These are phyloP conservation scores for Drosophila buzzatii DNA, from an alignment of 2,888 invertebrate genomes.

Conservation along the genomic window DNA sequence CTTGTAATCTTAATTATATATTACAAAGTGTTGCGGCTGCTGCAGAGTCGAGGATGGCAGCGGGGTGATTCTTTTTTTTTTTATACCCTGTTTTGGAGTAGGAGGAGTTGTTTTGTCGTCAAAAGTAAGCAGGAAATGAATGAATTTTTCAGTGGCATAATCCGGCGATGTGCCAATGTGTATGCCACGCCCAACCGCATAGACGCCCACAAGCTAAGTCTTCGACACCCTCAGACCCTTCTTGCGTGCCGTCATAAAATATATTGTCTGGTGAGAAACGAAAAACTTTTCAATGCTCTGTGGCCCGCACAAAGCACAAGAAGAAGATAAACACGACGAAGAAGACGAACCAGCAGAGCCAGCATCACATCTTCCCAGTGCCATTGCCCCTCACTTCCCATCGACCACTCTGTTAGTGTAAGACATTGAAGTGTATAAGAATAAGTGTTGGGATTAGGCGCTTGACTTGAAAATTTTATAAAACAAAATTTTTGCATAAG, in stretches of 20 bases:
- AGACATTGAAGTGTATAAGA: slow-evolving; percentile 80
- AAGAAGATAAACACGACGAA: not conserved
- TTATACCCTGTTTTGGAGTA: slow-evolving; percentile 3
- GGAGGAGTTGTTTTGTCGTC: slow-evolving; percentile 48
- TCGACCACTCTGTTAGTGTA: slow-evolving; percentile 56
- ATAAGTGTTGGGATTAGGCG: slow-evolving; percentile 81
- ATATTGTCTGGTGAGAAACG: slow-evolving; percentile 80
- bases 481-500: slow-evolving; percentile 81
- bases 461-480: slow-evolving; percentile 81
- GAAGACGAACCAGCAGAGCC: slow-evolving; percentile 42
- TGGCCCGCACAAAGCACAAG: slow-evolving; percentile 6
- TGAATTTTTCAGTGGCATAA: slow-evolving; percentile 80
- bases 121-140: slow-evolving; percentile 76
- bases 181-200: slow-evolving; percentile 56
- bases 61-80: not conserved
- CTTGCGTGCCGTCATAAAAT: slow-evolving; percentile 65
- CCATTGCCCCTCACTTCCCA: slow-evolving; percentile 1
- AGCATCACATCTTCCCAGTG: slow-evolving; percentile 3
- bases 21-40: slow-evolving; percentile 73
- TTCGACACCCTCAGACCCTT: not conserved
- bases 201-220: slow-evolving; percentile 35
- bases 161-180: slow-evolving; percentile 77
- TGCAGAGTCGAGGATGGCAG: no score
- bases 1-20: slow-evolving; percentile 81
- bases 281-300: slow-evolving; percentile 75